A percentile compares a stretch with the other conserved stretches of the same genome.
Conservation (phyloP, 1,140 invertebrate genomes). For the Oryctes rhinoceros region DNA sequence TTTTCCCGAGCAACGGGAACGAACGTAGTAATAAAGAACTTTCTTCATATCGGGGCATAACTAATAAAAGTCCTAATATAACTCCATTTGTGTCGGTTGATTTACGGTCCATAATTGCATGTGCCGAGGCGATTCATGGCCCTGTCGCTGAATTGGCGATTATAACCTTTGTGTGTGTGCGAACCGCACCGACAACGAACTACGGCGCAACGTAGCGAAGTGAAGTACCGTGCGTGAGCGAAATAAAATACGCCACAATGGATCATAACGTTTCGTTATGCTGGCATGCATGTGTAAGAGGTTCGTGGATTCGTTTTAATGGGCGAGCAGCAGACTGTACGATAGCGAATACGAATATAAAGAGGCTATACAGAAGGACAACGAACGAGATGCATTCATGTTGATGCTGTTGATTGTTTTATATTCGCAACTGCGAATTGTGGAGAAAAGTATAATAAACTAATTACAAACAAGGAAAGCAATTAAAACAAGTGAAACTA, state of each 20-base stretch:
- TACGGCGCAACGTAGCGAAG: neutral
- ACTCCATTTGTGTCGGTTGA: conserved; percentile 54
- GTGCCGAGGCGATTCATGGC: conserved; percentile 52
- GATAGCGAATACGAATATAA: neutral
- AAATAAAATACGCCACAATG: conserved; percentile 9
- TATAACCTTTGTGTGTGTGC: conserved; percentile 4
- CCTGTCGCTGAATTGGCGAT: conserved; percentile 34
- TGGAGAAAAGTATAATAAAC: too few species aligned
- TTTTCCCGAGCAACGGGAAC: neutral
- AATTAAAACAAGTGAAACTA: too few species aligned
- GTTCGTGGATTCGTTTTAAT: conserved; percentile 2
- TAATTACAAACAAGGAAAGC: too few species aligned
- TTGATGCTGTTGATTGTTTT: too few species aligned
- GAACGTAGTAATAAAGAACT: conserved; percentile 46
- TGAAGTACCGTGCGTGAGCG: neutral
- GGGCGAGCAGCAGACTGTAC: neutral
- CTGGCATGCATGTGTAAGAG: neutral
- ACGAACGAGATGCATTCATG: neutral
- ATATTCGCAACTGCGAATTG: neutral
- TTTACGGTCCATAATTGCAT: conserved; percentile 55
- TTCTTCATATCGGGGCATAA: conserved; percentile 48
- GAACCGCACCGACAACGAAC: conserved; percentile 7
- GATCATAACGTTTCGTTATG: conserved; percentile 18
- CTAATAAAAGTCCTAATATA: conserved; percentile 56
- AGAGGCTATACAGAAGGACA: neutral